These are phyloP conservation scores for Drosophila paracracens DNA, from an alignment of 2,888 invertebrate genomes.

Conservation along the genomic window DNA sequence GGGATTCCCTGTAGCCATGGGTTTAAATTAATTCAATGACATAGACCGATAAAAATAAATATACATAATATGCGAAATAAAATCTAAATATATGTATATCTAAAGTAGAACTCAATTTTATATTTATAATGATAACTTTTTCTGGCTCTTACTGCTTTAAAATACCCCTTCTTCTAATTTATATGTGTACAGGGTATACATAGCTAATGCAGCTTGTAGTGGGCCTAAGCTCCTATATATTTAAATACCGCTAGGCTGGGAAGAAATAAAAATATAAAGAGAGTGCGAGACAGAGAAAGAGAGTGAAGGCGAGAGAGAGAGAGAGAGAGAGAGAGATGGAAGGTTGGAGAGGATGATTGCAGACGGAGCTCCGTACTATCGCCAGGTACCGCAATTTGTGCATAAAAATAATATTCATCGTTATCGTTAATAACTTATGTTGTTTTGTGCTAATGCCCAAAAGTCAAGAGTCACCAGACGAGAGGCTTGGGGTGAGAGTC, in stretches of 20 bases:
- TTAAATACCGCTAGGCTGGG: constrained; percentile 51
- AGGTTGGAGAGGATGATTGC: constrained; percentile 25
- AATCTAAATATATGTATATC: not conserved
- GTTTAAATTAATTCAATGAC: not conserved
- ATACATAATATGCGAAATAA: not conserved
- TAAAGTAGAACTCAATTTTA: not conserved
- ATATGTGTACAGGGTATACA: constrained; percentile 20
- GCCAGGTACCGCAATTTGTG: constrained; percentile 67
- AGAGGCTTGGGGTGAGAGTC: constrained; percentile 2
- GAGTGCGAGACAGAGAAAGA: not conserved
- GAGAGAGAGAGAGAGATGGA: not conserved
- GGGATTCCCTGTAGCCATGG: not conserved
- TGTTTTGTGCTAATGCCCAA: constrained; percentile 75
- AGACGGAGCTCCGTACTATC: constrained; percentile 19
- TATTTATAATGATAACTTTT: not conserved
- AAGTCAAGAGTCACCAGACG: constrained; percentile 13
- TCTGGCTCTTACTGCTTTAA: not conserved
- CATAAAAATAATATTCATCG: constrained; percentile 82
- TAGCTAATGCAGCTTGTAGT: constrained; percentile 25
- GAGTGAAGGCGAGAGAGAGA: not conserved
- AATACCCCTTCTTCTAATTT: not conserved
- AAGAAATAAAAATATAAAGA: not conserved
- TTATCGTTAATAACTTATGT: constrained; percentile 82
- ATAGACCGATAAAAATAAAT: not conserved
- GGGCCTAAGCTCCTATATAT: constrained; percentile 53